phyloP scores from a whole-genome alignment of 1,140 invertebrate species.

The Oncopodura yosiiana region DNA sequence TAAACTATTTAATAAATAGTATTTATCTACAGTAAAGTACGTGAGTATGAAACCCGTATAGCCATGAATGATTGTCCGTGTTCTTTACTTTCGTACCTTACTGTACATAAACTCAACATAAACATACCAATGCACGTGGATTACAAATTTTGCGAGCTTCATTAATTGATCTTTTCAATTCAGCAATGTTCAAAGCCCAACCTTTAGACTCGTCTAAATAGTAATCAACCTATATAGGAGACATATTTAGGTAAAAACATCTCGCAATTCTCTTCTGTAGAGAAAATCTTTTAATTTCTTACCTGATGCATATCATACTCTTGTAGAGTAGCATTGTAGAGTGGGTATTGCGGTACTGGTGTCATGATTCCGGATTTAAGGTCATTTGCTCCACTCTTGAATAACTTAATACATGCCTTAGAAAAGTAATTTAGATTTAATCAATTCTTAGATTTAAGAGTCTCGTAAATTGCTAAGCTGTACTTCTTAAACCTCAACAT shows the following conservation, averaged over 20 bases:
- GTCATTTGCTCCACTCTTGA: slow-evolving; percentile 44
- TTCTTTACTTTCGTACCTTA: too few species aligned
- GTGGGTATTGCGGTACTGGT: slow-evolving; percentile 95
- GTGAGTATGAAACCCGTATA: too few species aligned
- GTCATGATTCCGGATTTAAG: slow-evolving; percentile 75
- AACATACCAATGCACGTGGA: slow-evolving; percentile 77
- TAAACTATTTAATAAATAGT: too few species aligned
- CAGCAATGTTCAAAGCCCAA: slow-evolving; percentile 71
- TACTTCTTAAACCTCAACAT: too few species aligned
- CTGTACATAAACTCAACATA: too few species aligned
- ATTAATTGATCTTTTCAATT: slow-evolving; percentile 66
- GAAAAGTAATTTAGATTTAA: too few species aligned
- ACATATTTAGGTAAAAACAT: neutral
- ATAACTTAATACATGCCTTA: slow-evolving; percentile 57
- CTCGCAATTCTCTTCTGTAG: neutral
- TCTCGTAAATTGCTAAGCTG: too few species aligned
- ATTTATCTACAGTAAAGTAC: too few species aligned
- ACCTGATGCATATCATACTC: slow-evolving; percentile 63
- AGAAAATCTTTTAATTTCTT: neutral
- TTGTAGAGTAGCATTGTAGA: slow-evolving; percentile 88
- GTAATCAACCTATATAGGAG: slow-evolving; percentile 59
- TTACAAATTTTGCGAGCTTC: slow-evolving; percentile 57
- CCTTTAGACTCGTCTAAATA: slow-evolving; percentile 81
- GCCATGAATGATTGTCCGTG: too few species aligned
- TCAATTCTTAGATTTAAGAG: too few species aligned